Evolutionary conservation across 1,140 invertebrate species (phyloP).

Genomic region (Cephus cinctus): DNA sequence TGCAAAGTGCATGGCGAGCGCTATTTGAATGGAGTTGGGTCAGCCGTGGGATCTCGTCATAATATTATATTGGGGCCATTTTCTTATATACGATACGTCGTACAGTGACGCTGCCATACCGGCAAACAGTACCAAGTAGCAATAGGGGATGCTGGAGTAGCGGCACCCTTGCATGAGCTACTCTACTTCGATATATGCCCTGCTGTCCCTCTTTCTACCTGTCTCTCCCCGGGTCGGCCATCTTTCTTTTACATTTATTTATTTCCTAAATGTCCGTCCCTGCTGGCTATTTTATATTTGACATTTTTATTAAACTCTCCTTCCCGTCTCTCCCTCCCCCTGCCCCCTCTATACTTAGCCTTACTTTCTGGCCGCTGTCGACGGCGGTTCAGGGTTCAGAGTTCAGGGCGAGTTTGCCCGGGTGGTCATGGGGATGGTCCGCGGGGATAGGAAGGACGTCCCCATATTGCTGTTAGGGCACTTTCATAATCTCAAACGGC

Average conservation of each 20-base stretch:
- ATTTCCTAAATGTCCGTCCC: slow-evolving; percentile 51
- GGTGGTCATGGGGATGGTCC: slow-evolving; percentile 4
- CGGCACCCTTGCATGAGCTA: too few relatives aligned
- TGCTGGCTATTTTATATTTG: slow-evolving; percentile 56
- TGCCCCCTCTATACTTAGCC: slow-evolving; percentile 12
- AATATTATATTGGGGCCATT: slow-evolving; percentile 42
- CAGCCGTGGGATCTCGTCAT: slow-evolving; percentile 22
- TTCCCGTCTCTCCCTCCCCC: slow-evolving; percentile 19
- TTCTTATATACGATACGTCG: slow-evolving; percentile 28
- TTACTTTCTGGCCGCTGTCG: slow-evolving; percentile 23
- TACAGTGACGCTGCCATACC: too few relatives aligned
- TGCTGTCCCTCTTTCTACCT: slow-evolving; percentile 6
- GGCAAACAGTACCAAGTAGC: too few relatives aligned
- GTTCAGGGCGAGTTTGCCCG: slow-evolving; percentile 1
- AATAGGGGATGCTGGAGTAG: too few relatives aligned
- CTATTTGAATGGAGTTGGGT: slow-evolving; percentile 8
- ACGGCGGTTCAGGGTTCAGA: slow-evolving; percentile 6
- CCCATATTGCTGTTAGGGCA: slow-evolving; percentile 43
- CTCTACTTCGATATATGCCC: background rate
- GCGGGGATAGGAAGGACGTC: slow-evolving; percentile 16
- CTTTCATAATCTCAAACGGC: slow-evolving; percentile 40
- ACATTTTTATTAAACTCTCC: slow-evolving; percentile 57
- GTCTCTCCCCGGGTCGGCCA: slow-evolving; percentile 10
- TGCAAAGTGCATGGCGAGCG: slow-evolving; percentile 6
- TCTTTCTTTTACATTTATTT: slow-evolving; percentile 52